These are phyloP conservation scores for Nezara viridula DNA, from an alignment of 2,888 invertebrate species.

Conservation along the genomic window DNA sequence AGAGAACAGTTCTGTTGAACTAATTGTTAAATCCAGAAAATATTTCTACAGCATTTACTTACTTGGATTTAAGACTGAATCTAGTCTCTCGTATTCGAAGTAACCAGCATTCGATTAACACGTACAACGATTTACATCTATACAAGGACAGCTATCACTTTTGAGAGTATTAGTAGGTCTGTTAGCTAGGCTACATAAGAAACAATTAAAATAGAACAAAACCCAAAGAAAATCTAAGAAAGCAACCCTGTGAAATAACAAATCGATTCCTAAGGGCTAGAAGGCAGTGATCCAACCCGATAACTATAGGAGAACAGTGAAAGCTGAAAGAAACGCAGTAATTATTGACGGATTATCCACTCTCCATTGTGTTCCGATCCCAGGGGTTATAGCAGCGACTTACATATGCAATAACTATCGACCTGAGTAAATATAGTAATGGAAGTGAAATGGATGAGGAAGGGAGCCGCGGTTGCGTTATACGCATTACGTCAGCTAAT, in stretches of 20 bases:
- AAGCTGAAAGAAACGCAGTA: constrained; percentile 28
- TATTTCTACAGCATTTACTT: too few species aligned
- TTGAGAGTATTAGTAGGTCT: too few species aligned
- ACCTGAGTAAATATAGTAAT: constrained; percentile 1
- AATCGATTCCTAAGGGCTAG: not conserved
- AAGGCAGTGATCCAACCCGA: not conserved
- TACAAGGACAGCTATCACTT: too few species aligned
- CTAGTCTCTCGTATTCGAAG: too few species aligned
- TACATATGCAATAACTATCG: constrained; percentile 28
- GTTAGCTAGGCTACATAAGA: not conserved
- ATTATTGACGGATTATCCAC: constrained; percentile 53
- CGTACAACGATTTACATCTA: too few species aligned
- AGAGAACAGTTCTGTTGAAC: too few species aligned
- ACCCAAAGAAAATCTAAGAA: not conserved
- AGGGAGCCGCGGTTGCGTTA: not conserved
- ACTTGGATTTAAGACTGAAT: too few species aligned
- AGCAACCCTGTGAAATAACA: not conserved
- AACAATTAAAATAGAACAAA: not conserved
- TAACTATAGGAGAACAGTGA: constrained; percentile 14
- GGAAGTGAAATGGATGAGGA: not conserved
- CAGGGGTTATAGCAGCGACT: not conserved
- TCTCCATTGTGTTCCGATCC: constrained; percentile 47
- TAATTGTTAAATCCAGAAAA: too few species aligned
- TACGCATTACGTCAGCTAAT: not conserved
- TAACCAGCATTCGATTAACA: too few species aligned